Conservation (phyloP, 2,888 invertebrate genomes). For the Xestoiulus laeticollis region DNA sequence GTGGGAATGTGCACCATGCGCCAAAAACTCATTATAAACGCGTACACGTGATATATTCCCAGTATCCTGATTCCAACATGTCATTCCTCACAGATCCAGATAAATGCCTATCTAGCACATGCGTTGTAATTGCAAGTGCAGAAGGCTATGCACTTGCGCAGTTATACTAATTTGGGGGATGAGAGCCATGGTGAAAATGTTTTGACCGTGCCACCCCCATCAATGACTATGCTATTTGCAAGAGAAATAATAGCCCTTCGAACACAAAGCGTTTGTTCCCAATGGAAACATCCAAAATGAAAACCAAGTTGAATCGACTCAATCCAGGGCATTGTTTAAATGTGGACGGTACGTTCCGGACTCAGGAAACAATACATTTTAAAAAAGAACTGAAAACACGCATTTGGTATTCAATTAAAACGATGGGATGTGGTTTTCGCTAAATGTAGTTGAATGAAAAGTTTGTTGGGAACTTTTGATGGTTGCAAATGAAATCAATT, state of each 20-base stretch:
- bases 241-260: not conserved
- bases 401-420: not conserved
- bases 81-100: not conserved
- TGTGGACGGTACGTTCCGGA: not conserved
- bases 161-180: not conserved
- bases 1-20: not conserved
- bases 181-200: not conserved
- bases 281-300: not conserved
- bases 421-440: not conserved
- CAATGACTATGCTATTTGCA: not conserved
- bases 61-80: not conserved
- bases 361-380: not conserved
- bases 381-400: not conserved
- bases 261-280: not conserved
- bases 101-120: not conserved
- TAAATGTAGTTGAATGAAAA: not conserved
- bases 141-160: not conserved
- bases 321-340: not conserved
- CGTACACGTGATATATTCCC: not conserved
- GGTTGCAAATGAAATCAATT: too few species aligned
- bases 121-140: not conserved
- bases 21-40: not conserved
- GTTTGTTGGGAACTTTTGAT: not conserved
- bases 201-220: not conserved
- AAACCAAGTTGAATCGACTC: not conserved